phyloP scores from a whole-genome alignment of 1,140 invertebrate genomes.

The Rhagoletis zephyria region DNA sequence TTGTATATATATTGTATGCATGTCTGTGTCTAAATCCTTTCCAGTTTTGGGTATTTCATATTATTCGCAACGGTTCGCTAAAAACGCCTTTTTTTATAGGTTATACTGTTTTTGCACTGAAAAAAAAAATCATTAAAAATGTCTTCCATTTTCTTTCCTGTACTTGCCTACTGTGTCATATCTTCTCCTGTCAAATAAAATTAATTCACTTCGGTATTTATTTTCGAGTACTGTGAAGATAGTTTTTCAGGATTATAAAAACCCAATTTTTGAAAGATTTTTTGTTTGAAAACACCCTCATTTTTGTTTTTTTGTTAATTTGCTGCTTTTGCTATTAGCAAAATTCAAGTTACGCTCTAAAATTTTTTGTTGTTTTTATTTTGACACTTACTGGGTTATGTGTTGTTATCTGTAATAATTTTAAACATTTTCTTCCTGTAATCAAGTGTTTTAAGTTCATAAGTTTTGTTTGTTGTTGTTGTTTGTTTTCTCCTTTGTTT shows the following conservation, averaged over 20 bases:
- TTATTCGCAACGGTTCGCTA: slow-evolving; percentile 7
- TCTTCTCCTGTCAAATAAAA: neutral
- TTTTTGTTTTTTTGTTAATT: neutral
- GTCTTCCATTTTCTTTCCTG: slow-evolving; percentile 51
- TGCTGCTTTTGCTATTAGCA: neutral
- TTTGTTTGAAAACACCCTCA: neutral
- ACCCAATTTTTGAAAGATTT: neutral
- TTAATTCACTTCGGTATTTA: slow-evolving; percentile 5
- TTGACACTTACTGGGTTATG: slow-evolving; percentile 34
- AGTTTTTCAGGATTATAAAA: too few relatives aligned
- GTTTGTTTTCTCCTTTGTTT: neutral
- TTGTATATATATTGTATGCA: slow-evolving; percentile 57
- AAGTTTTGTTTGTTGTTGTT: slow-evolving; percentile 58
- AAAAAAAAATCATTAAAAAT: slow-evolving; percentile 60
- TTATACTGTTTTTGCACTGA: neutral
- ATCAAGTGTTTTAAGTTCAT: slow-evolving; percentile 57
- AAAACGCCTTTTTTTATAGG: neutral
- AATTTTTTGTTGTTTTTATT: slow-evolving; percentile 11
- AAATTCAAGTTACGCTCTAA: neutral
- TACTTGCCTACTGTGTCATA: neutral
- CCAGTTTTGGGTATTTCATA: too few relatives aligned
- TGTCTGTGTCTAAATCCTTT: slow-evolving; percentile 36
- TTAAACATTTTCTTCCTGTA: slow-evolving; percentile 53
- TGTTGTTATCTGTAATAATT: slow-evolving; percentile 19
- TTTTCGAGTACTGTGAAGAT: too few relatives aligned